Percentiles rank a stretch among this genome's conserved stretches.
phyloP scores from a whole-genome alignment of 2,888 invertebrate species.

The Siphonodentalium dalli region DNA sequence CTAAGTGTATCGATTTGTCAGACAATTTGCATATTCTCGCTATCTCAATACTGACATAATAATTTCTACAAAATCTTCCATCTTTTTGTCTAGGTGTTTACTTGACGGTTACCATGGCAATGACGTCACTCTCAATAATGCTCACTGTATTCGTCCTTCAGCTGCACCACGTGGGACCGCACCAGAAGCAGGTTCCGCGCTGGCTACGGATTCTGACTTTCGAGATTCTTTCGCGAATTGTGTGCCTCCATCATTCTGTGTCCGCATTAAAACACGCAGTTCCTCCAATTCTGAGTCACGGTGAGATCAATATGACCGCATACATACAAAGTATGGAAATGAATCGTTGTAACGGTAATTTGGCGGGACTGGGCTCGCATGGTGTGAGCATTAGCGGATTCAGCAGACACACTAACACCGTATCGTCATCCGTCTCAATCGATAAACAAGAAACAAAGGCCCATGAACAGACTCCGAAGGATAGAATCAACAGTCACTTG shows the following conservation, averaged over 20 bases:
- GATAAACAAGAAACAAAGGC: conserved; percentile 5
- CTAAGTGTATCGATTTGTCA: too few relatives aligned
- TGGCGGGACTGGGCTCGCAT: too few relatives aligned
- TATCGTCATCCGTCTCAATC: not conserved
- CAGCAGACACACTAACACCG: not conserved
- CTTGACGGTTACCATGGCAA: conserved; percentile 66
- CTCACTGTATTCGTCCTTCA: conserved; percentile 66
- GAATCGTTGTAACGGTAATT: conserved; percentile 46
- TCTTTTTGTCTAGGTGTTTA: conserved; percentile 61
- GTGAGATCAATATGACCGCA: conserved; percentile 46
- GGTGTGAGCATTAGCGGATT: not conserved
- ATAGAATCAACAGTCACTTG: conserved; percentile 40
- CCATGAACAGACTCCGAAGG: conserved; percentile 3
- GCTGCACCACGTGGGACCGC: conserved; percentile 64
- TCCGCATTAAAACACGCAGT: too few relatives aligned
- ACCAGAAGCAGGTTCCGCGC: conserved; percentile 60
- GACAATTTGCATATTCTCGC: too few relatives aligned
- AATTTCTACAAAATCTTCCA: not conserved
- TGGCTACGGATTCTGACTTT: conserved; percentile 62
- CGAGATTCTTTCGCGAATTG: conserved; percentile 52
- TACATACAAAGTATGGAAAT: conserved; percentile 42
- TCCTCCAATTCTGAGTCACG: conserved; percentile 4
- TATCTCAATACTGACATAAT: not conserved
- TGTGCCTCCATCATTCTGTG: conserved; percentile 55
- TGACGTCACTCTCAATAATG: conserved; percentile 65